Conservation (phyloP, 2,113 vertebrate species). For the Speoplatyrhinus poulsoni region DNA sequence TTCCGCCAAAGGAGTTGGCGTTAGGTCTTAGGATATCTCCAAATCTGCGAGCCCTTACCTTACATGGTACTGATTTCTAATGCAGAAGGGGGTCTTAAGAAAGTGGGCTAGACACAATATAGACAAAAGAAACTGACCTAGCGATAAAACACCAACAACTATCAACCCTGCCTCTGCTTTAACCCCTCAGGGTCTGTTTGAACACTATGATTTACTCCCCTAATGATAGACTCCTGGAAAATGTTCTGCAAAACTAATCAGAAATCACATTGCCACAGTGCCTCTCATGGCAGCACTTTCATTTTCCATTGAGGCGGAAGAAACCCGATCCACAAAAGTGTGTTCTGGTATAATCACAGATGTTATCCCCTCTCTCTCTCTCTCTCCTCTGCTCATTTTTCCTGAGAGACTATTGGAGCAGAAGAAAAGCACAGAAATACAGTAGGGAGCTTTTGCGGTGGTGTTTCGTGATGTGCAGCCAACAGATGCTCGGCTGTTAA, state of each 20-base stretch:
- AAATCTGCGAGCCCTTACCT: constrained; percentile 3
- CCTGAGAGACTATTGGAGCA: constrained; percentile 36
- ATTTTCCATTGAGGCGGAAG: constrained; percentile 71
- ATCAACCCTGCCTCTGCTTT: constrained; percentile 49
- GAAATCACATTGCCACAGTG: constrained; percentile 56
- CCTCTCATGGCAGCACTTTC: constrained; percentile 57
- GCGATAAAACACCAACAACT: constrained; percentile 41
- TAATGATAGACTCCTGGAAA: constrained; percentile 57
- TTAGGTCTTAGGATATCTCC: not conserved
- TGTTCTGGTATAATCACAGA: constrained; percentile 71
- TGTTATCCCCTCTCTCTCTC: constrained; percentile 48
- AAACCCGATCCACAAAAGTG: constrained; percentile 61
- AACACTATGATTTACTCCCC: constrained; percentile 48
- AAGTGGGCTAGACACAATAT: constrained; percentile 29
- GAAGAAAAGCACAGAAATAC: constrained; percentile 27
- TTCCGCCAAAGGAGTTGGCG: constrained; percentile 1
- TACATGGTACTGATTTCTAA: constrained; percentile 26
- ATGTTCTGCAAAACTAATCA: constrained; percentile 73
- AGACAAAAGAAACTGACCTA: constrained; percentile 20
- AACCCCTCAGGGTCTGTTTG: constrained; percentile 52
- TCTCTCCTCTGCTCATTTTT: constrained; percentile 39
- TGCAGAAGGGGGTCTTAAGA: constrained; percentile 23
- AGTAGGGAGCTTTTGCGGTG: constrained; percentile 34
- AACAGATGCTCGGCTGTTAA: constrained; percentile 46
- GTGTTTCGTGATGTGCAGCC: constrained; percentile 41